Base-by-base conservation (phyloP, 2,888 invertebrate species). In the Orthonevra nobilis region DNA sequence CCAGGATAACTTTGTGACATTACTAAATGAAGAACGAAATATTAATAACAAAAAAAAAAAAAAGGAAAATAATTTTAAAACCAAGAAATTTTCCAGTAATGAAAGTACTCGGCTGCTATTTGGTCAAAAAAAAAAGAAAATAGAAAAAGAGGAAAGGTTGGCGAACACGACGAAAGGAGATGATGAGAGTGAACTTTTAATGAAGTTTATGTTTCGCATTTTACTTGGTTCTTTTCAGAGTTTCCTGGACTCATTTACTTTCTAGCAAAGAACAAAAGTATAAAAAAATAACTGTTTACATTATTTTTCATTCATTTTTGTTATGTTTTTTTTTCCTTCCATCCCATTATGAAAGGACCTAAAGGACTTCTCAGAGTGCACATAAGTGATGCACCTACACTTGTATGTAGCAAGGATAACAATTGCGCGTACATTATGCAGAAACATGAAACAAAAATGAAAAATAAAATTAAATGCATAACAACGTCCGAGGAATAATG, bases 171-270 rank as follows among this genome's bases (percentile, higher is more conserved):
- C 34, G 73, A 73, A 73, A 48, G 44, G 63, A 70, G 66, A 38
- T 48, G 34, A 56, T 56, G 58, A 52, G 63, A 77, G 72, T 77
- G 77, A 77, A 77, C 77, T 77, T 77, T 72, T 77, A 72, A 77
- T 77, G 77, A 77, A 77, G 77, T 77, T 77, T 70, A 58, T 64
- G 72, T 77, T 69, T 72, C 77, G 64, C 77, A 64, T 72, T 72
- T 60, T 54, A 64, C 52, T 64, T 72, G 32, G 52, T 64, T 60
- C 32, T 58, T 63, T 64, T 60, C 36, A 9, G 44, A 70, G 58
- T 64, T 77, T 77, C 77, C 70, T 64, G 77, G 52, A 72, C 77
- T 77, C 63, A 63, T 70, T 64, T 64, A 52, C 38, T 20, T 40
- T 44, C 12, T 48, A 14, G 46, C n/a, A 17, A 48, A 26, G 46